phyloP scores from a whole-genome alignment of 2,888 invertebrate species.

The Myathropa florea region DNA sequence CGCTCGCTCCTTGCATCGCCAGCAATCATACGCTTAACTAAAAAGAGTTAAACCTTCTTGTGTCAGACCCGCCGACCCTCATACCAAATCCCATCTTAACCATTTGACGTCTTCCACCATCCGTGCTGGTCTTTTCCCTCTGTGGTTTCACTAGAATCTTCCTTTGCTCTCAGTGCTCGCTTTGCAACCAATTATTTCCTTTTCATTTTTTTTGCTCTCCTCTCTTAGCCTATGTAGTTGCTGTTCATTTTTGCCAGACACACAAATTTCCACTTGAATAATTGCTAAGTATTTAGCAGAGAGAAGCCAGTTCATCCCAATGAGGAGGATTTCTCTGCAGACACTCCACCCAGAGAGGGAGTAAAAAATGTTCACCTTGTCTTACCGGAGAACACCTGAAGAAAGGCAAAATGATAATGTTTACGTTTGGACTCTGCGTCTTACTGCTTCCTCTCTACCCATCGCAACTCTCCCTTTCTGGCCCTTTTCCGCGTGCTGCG shows the following conservation, averaged over 20 bases:
- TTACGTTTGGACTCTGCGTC: slow-evolving; percentile 46
- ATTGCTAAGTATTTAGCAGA: slow-evolving; percentile 65
- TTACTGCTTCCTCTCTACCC: not conserved
- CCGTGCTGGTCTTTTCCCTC: not conserved
- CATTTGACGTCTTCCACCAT: slow-evolving; percentile 48
- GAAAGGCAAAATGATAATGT: slow-evolving; percentile 62
- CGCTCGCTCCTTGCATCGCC: slow-evolving; percentile 13
- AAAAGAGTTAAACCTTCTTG: slow-evolving; percentile 39
- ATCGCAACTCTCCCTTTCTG: not conserved
- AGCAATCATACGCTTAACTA: slow-evolving; percentile 19
- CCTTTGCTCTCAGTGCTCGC: not conserved
- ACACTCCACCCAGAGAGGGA: not conserved
- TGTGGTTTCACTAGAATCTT: slow-evolving; percentile 46
- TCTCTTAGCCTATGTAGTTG: not conserved
- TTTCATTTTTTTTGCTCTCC: not conserved
- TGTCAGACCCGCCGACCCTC: slow-evolving; percentile 28
- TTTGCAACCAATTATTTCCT: slow-evolving; percentile 39
- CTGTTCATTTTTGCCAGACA: slow-evolving; percentile 65
- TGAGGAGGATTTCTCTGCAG: slow-evolving; percentile 23
- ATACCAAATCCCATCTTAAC: slow-evolving; percentile 37
- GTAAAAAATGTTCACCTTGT: not conserved
- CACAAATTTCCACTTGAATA: slow-evolving; percentile 68
- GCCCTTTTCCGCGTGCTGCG: not conserved
- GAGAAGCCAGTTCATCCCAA: slow-evolving; percentile 46
- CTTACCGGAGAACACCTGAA: slow-evolving; percentile 17